Percentiles rank a stretch among this genome's conserved stretches.
These are phyloP conservation scores for Clarias pachynema DNA, from an alignment of 2,797 vertebrate genomes.

Conservation along the genomic window DNA sequence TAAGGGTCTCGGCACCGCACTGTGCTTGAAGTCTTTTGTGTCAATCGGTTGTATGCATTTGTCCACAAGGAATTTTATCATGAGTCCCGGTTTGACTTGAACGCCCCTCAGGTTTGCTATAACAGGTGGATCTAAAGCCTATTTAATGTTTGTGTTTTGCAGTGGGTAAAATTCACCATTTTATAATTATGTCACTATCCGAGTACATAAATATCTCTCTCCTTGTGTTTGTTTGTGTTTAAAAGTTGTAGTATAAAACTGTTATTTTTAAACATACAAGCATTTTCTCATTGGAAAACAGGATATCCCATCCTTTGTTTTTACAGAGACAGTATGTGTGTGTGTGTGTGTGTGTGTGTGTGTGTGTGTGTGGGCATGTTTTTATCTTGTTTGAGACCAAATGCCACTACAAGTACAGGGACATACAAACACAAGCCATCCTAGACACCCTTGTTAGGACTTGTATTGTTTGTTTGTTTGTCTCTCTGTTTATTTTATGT, in stretches of 20 bases:
- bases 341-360: constrained; percentile 34
- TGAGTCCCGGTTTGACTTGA: too few species aligned
- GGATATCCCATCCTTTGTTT: constrained; percentile 60
- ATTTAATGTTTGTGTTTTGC: background rate
- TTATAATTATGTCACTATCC: background rate
- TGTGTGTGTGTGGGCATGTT: constrained; percentile 1
- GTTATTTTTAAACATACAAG: constrained; percentile 61
- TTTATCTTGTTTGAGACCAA: background rate
- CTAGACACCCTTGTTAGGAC: background rate
- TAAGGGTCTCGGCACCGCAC: too few species aligned
- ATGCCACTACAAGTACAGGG: background rate
- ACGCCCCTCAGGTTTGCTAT: background rate
- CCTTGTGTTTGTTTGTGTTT: constrained; percentile 56
- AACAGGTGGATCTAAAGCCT: background rate
- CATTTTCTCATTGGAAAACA: constrained; percentile 65
- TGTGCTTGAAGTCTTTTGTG: too few species aligned
- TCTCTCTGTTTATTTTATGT: background rate
- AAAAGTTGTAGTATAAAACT: constrained; percentile 62
- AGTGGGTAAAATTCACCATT: background rate
- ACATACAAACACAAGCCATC: background rate
- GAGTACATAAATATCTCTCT: background rate
- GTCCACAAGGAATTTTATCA: too few species aligned
- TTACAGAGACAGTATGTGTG: constrained; percentile 11
- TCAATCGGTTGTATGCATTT: too few species aligned
- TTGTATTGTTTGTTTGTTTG: background rate